Conservation (phyloP, 2,797 vertebrate genomes). For the Todus mexicanus region DNA sequence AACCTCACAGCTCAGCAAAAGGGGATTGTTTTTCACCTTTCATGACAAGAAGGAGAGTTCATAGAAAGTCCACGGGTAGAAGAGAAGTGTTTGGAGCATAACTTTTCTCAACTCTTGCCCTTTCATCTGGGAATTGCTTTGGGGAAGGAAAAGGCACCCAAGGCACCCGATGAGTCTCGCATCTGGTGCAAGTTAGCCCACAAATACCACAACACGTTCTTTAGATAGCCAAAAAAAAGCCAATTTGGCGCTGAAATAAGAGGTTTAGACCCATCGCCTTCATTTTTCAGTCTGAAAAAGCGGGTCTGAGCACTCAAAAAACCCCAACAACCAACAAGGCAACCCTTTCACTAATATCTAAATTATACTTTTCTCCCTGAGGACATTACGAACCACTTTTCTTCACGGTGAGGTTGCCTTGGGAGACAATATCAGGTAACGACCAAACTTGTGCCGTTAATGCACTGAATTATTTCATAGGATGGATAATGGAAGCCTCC, state of each 20-base stretch:
- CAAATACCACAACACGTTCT: not conserved
- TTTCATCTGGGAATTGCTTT: not conserved
- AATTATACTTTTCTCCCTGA: not conserved
- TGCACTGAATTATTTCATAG: accelerated
- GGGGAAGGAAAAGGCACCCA: not conserved
- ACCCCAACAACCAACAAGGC: too few species aligned
- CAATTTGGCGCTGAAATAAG: not conserved
- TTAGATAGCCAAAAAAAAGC: not conserved
- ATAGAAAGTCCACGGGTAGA: too few species aligned
- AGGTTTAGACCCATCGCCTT: not conserved
- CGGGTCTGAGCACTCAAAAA: not conserved
- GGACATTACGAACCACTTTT: not conserved
- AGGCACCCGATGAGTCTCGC: not conserved
- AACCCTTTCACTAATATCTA: not conserved
- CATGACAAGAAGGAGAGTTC: too few species aligned
- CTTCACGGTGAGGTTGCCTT: accelerated
- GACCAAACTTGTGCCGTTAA: not conserved
- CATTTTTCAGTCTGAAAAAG: not conserved
- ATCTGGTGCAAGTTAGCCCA: not conserved
- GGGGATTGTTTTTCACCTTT: too few species aligned
- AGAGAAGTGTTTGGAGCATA: not conserved
- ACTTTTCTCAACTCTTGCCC: not conserved
- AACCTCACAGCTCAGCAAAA: not conserved
- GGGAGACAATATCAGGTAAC: accelerated
- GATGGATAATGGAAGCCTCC: accelerated